Evolutionary conservation across 2,113 vertebrate species (phyloP), one percentile per base, ranked within the genome.

Genomic region (Neolamprologus fasciatus): DNA sequence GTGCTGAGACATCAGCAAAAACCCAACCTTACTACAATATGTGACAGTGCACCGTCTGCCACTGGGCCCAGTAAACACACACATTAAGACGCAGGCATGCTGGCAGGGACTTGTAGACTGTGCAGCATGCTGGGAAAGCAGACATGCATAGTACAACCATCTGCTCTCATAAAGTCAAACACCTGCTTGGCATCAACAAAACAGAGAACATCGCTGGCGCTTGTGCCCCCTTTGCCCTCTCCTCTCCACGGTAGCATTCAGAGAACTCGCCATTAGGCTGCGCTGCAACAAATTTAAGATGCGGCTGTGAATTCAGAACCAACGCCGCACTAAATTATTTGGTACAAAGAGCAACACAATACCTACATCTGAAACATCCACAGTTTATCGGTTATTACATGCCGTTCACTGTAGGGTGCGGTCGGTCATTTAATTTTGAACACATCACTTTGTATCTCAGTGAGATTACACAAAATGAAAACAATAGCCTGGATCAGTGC

Each of bases 81-180:
- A 92, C 88, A 93, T 92, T 91, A 91, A 95, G 86, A 88, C 92
- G 42, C 54, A 23, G 89, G 81, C 89, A 58, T 86, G 86, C 89
- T 92, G 80, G 90, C 89, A 87, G 83, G 84, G 84, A 88, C 82
- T 26, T 23, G 61, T 86, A 84, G 88, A 88, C 86, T 54, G 63
- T 58, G 88, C 88, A 61, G 86, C 90, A 90, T 45, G 82, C 88
- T 81, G 92, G 81, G 86, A 82, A 88, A 83, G 83, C 86, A 91
- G 86, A 93, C 83, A 82, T 82, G 91, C 91, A 91, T 93, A 94
- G 93, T 90, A 91, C 90, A 91, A 80, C 94, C 95, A 94, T 93
- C 91, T 93, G 95, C 84, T 93, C 91, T 45, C 87, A 88, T 91
- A 87, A 90, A 93, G 91, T 87, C 87, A 90, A 88, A 93, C 93